Conservation (phyloP, 2,797 vertebrate genomes). For the Hoplostethus atlanticus region DNA sequence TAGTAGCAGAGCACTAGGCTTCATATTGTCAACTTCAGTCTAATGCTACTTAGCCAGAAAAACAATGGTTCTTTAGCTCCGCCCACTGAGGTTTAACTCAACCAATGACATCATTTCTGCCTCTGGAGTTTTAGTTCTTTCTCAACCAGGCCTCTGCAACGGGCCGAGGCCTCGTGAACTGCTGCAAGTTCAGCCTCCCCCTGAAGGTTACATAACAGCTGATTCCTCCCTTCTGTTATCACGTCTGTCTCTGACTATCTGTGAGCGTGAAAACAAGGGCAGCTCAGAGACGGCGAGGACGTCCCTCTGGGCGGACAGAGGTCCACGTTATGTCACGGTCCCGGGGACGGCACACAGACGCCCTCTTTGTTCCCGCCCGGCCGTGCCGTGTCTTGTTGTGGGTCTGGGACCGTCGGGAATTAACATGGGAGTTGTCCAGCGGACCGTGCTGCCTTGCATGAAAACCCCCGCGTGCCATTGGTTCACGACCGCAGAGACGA, state of each 20-base stretch:
- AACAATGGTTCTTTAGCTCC: too few relatives aligned
- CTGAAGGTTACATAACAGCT: conserved; percentile 57
- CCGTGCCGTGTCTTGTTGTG: conserved; percentile 32
- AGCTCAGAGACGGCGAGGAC: conserved; percentile 54
- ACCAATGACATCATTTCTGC: too few relatives aligned
- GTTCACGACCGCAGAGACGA: conserved; percentile 1
- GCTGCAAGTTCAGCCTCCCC: too few relatives aligned
- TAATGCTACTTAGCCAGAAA: too few relatives aligned
- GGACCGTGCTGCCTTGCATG: background rate
- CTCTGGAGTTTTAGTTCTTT: too few relatives aligned
- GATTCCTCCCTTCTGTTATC: conserved; percentile 41
- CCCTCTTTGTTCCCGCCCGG: conserved; percentile 55
- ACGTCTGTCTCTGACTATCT: conserved; percentile 22
- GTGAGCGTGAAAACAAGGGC: conserved; percentile 52
- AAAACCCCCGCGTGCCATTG: conserved; percentile 12
- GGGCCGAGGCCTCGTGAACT: too few relatives aligned
- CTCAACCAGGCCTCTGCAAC: too few relatives aligned
- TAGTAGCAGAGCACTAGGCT: too few relatives aligned
- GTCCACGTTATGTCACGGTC: conserved; percentile 64
- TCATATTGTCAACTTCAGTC: too few relatives aligned
- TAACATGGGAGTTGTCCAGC: conserved; percentile 19
- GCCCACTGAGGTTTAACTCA: too few relatives aligned
- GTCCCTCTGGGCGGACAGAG: conserved; percentile 30
- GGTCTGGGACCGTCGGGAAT: conserved; percentile 38
- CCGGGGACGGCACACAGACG: conserved; percentile 47